A percentile compares a stretch with the other conserved stretches of the same genome.
Conservation (phyloP, 2,888 invertebrate genomes). For the Philaethria dido region DNA sequence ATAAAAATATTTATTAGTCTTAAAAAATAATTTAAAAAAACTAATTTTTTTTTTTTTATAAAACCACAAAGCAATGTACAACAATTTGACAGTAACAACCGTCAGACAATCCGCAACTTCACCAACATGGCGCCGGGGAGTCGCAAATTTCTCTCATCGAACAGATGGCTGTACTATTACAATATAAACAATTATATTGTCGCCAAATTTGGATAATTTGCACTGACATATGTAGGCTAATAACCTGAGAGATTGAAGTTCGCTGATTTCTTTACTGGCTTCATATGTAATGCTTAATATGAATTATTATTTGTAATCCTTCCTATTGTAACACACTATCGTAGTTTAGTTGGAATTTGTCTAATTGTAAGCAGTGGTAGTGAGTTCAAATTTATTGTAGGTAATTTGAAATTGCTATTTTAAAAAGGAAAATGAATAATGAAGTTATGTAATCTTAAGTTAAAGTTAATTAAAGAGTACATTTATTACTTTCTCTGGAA, state of each 20-base stretch:
- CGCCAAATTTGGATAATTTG: conserved; percentile 35
- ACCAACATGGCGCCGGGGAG: conserved; percentile 38
- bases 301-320: neutral
- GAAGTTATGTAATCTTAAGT: too few species aligned
- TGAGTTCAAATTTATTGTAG: too few species aligned
- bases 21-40: too few species aligned
- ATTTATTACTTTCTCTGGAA: too few species aligned
- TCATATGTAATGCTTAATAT: neutral
- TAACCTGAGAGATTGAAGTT: conserved; percentile 7
- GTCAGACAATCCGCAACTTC: conserved; percentile 38
- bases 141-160: conserved; percentile 45
- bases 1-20: too few species aligned
- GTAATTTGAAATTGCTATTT: too few species aligned
- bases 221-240: conserved; percentile 15
- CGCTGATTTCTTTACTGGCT: neutral
- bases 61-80: conserved; percentile 34
- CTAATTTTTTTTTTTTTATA: too few species aligned
- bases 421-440: too few species aligned
- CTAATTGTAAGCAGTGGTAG: too few species aligned
- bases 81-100: conserved; percentile 1
- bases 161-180: conserved; percentile 45
- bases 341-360: too few species aligned
- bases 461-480: too few species aligned
- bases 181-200: conserved; percentile 24
- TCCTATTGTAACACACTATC: neutral